phyloP scores from a whole-genome alignment of 2,888 invertebrate species.

The Glomeris marginata region DNA sequence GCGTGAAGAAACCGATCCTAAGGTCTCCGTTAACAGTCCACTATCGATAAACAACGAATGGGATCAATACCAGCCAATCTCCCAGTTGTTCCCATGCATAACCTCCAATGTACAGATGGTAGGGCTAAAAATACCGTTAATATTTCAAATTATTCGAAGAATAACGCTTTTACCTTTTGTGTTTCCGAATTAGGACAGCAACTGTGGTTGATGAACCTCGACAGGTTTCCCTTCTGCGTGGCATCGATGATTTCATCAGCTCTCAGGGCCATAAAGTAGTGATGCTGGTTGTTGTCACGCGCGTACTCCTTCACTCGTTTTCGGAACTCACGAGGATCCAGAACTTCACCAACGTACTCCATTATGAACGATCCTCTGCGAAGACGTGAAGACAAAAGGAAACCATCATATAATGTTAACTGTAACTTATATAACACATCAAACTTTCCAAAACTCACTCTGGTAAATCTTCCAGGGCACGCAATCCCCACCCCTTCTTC shows the following conservation, averaged over 20 bases:
- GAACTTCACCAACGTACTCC: conserved; percentile 97
- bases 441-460: conserved; percentile 41
- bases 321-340: conserved; percentile 82
- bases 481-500: conserved; percentile 88
- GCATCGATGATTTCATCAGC: conserved; percentile 93
- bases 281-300: conserved; percentile 75
- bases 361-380: conserved; percentile 82
- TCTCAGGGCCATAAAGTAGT: conserved; percentile 94
- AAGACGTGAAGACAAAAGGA: conserved; percentile 20
- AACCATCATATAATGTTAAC: background rate
- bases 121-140: no score
- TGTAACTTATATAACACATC: background rate
- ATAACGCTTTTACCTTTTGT: conserved; percentile 55
- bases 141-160: no score
- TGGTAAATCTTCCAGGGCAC: conserved; percentile 53
- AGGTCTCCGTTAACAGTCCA: conserved; percentile 50
- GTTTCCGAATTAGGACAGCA: conserved; percentile 98
- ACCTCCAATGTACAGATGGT: no score
- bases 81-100: no score
- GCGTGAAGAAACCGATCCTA: conserved; percentile 92
- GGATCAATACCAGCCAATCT: no score
- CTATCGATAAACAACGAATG: conserved; percentile 24
- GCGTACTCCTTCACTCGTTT: conserved; percentile 76
- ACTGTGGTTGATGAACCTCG: conserved; percentile 96
- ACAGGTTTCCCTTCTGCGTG: conserved; percentile 85